Base-by-base conservation (phyloP, 2,113 vertebrate species). In the Aptenodytes patagonicus region DNA sequence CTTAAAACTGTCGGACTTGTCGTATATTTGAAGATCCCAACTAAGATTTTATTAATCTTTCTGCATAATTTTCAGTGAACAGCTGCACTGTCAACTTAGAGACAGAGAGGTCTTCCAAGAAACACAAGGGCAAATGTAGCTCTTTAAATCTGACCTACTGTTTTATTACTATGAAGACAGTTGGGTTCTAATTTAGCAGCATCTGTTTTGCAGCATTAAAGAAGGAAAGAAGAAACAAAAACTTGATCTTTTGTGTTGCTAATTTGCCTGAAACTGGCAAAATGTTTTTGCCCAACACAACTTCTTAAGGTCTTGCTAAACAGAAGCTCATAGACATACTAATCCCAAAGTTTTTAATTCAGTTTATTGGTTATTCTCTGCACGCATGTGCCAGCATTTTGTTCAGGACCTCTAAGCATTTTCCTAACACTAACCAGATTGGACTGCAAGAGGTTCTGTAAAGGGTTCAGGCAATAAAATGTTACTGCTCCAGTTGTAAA, bases 81-180 rank as follows among this genome's bases (percentile, higher is more conserved):
- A 98, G 97, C 98, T 99, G 97, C 88, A 65, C 69, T 92, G 91
- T 97, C 94, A 93, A 62, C 97, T 98, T 96, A 97, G 95, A 95
- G 95, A 89, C 81, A n/a, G 44, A 90, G 96, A 98, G 88, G 92
- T 96, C 89, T 98, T 98, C 97, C 97, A 98, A 97, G 95, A 98
- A 97, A 95, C 69, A 95, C 64, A 92, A 95, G 96, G 75, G 95
- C 97, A 98, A 95, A 90, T 10, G 13, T 51, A 89, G 47, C 36
- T 84, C 78, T 98, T 98, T 88, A 95, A 93, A 94, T 83, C 71
- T 73, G 68, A 57, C 68, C 86, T 97, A 75, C 89, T 87, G 76
- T 52, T 97, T 95, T 93, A 77, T 89, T 92, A 46, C 64, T 92
- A 7, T 66, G 87, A 94, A 93, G 71, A 68, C n/a, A 87, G 46